Percentiles rank a stretch among this genome's conserved stretches.
Evolutionary conservation across 2,797 vertebrate species (phyloP).

Genomic region (Uromys caudimaculatus): DNA sequence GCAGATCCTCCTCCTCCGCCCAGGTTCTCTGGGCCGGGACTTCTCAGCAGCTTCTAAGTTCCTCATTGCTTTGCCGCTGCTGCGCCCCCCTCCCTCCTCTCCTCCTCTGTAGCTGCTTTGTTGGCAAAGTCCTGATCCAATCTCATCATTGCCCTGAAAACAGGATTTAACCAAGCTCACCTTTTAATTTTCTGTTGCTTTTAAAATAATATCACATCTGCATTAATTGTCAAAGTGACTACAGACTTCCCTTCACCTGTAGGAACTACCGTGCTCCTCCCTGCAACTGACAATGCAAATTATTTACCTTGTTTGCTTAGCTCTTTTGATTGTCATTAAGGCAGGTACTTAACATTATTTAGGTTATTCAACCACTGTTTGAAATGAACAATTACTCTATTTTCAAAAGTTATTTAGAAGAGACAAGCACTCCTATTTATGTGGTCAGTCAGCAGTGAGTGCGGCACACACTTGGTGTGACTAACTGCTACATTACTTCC

Average conservation of each 20-base stretch:
- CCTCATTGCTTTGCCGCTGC: neutral
- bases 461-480: neutral
- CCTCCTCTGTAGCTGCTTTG: neutral
- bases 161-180: slow-evolving; percentile 55
- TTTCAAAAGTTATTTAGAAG: slow-evolving; percentile 26
- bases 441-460: neutral
- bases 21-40: slow-evolving; percentile 6
- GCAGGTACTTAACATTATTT: neutral
- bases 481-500: neutral
- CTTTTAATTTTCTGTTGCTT: neutral
- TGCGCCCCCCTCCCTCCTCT: neutral
- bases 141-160: neutral
- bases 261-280: neutral
- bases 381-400: neutral
- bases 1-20: slow-evolving; percentile 33
- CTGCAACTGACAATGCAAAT: neutral
- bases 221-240: neutral
- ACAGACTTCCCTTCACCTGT: neutral
- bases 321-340: neutral
- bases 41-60: slow-evolving; percentile 35
- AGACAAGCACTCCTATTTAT: neutral
- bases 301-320: neutral
- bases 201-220: slow-evolving; percentile 16
- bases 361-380: slow-evolving; percentile 18
- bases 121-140: slow-evolving; percentile 36